A percentile compares a stretch with the other conserved stretches of the same genome.
These are phyloP conservation scores for Watsonalla binaria DNA, from an alignment of 2,888 invertebrate species.

Conservation along the genomic window DNA sequence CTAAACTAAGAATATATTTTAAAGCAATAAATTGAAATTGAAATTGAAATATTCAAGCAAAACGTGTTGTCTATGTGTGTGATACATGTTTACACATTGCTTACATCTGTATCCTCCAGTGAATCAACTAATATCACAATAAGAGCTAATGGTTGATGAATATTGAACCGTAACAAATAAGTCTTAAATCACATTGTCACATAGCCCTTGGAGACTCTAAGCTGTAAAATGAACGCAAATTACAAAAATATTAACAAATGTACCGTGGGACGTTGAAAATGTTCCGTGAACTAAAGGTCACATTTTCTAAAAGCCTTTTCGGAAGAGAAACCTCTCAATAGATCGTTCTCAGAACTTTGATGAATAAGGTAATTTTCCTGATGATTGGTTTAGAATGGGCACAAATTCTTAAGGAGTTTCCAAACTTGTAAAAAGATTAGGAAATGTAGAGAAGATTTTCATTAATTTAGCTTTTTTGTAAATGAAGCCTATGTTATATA, in stretches of 20 bases:
- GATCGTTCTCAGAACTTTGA: background rate
- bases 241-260: background rate
- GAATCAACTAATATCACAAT: no score
- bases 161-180: no score
- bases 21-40: no score
- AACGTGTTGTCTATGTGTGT: no score
- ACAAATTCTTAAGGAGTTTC: background rate
- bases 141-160: no score
- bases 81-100: no score
- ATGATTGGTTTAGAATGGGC: background rate
- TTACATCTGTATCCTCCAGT: no score
- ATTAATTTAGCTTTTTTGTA: background rate
- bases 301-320: slow-evolving; percentile 1
- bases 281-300: background rate
- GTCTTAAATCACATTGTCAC: background rate
- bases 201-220: background rate
- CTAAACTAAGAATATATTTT: no score
- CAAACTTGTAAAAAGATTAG: background rate
- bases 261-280: background rate
- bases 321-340: background rate
- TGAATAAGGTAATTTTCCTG: slow-evolving; percentile 2
- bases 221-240: background rate
- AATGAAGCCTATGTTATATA: no score
- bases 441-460: background rate
- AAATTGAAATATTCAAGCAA: no score